A percentile compares a stretch with the other conserved stretches of the same genome.
Conservation (phyloP, 2,888 invertebrate genomes). For the Ophraella communa region DNA sequence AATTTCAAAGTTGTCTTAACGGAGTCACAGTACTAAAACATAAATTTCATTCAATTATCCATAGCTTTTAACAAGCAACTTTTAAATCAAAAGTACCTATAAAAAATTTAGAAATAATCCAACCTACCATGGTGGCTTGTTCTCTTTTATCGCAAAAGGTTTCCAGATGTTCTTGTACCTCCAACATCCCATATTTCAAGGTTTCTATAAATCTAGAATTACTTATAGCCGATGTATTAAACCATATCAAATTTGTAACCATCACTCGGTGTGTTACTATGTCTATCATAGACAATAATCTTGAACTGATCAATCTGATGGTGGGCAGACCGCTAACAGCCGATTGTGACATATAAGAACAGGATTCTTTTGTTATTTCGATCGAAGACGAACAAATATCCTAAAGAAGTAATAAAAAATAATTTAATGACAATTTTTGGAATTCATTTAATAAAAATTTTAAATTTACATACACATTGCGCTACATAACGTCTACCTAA, state of each 20-base stretch:
- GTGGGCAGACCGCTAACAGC: conserved; percentile 61
- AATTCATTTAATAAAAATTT: neutral
- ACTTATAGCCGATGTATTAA: conserved; percentile 73
- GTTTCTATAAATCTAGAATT: conserved; percentile 80
- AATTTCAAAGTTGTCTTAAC: conserved; percentile 83
- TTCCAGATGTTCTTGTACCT: conserved; percentile 94
- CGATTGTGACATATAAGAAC: conserved; percentile 67
- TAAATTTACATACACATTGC: no score
- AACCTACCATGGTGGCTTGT: conserved; percentile 78
- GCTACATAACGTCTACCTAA: no score
- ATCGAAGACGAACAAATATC: conserved; percentile 83
- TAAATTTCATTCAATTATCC: no score
- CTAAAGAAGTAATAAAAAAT: conserved; percentile 57
- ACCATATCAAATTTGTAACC: conserved; percentile 92
- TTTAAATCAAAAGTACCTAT: neutral
- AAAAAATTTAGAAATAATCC: neutral
- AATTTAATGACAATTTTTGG: neutral
- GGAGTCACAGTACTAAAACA: conserved; percentile 76
- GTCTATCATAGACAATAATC: conserved; percentile 68
- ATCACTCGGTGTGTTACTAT: conserved; percentile 66
- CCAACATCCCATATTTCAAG: conserved; percentile 86
- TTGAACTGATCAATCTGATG: conserved; percentile 61
- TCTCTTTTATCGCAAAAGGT: conserved; percentile 93
- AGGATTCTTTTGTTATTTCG: conserved; percentile 76
- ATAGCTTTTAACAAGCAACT: no score